Evolutionary conservation across 2,888 invertebrate genomes (phyloP), one percentile per base, ranked within the genome.

Genomic region (Sphecodes monilicornis): DNA sequence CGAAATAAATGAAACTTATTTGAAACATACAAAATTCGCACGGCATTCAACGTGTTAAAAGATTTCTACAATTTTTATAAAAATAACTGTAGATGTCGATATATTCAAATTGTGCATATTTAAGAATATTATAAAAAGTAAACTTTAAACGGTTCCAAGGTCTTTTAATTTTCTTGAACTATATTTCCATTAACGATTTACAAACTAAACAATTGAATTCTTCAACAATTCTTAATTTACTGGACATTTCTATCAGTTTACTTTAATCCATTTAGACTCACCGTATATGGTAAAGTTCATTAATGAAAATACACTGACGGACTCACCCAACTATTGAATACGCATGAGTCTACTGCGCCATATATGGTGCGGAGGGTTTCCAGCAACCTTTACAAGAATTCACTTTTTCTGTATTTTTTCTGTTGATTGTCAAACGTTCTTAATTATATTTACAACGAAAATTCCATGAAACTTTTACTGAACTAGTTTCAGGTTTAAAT

Each of bases 321-420:
- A 54, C 54, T n/a, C 54, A n/a, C n/a, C n/a, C 54, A 54, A 54
- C 54, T 54, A 54, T 54, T 54, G 54, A n/a, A 54, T 54, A 54
- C n/a, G 54, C n/a, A 54, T 54, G 54, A 54, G 54, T 54, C 54
- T n/a, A 54, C 54, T 54, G 54, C n/a, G 11, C 54, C 54, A 11
- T n/a, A 54, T n/a, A n/a, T n/a, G 54, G n/a, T 11, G 11, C 54
- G n/a, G 54, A 11, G 3, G n/a, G 54, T 54, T 54, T 4, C n/a
- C n/a, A n/a, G 1, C 54, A 54, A n/a, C 11, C 54, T n/a, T 11
- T n/a, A n/a, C 54, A 11, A n/a, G 54, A 54, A 54, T 54, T n/a
- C 11, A 54, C n/a, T 22, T 11, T 13, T 8, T 8, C 39, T 39
- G 8, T 39, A 39, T 41, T 43, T 43, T 26, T 54, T 54, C 4